Evolutionary conservation across 2,888 invertebrate genomes (phyloP), one percentile per base, ranked within the genome.

Genomic region (Nasonovia ribisnigri): DNA sequence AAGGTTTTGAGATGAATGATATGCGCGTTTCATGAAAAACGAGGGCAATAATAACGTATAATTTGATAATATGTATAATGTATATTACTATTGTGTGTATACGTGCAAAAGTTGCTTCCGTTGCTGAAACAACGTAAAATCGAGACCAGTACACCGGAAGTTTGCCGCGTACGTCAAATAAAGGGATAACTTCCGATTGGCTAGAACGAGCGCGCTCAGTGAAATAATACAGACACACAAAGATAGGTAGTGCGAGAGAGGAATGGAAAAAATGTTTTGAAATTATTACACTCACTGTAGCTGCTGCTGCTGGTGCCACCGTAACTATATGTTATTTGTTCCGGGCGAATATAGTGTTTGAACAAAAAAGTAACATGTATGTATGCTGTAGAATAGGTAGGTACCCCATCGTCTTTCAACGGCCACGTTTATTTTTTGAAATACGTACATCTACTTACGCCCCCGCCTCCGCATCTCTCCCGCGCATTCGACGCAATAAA

Each of bases 91-190:
- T 57, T 87, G 36, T 46, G 16, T 86, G 29, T 24, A 26, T 24
- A 67, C 26, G n/a, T 26, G 29, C 67, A 42, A 48, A 48, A 77
- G 92, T 77, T 67, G 92, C 88, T 88, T 67, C 51, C 46, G 67
- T 88, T 43, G 67, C 20, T 48, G 60, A 67, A 67, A 43, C 88
- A 92, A 92, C 51, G 11, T 42, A 67, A 67, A 92, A 92, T 88
- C 42, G 87, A 88, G n/a, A 88, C 67, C 67, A 51, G 88, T 88
- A 43, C 43, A 51, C 86, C 86, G 93, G 93, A 90, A 93, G 84
- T 93, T 90, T 67, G 60, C 46, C n/a, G 29, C n/a, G 29, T 90
- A 90, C 84, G 86, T 93, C 89, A 57, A 90, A 93, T 93, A 93
- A 60, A 57, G 51, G 42, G 42, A 93, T 54, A 84, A 93, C 84